Evolutionary conservation across 2,888 invertebrate genomes (phyloP).

Genomic region (Petrolisthes cinctipes): DNA sequence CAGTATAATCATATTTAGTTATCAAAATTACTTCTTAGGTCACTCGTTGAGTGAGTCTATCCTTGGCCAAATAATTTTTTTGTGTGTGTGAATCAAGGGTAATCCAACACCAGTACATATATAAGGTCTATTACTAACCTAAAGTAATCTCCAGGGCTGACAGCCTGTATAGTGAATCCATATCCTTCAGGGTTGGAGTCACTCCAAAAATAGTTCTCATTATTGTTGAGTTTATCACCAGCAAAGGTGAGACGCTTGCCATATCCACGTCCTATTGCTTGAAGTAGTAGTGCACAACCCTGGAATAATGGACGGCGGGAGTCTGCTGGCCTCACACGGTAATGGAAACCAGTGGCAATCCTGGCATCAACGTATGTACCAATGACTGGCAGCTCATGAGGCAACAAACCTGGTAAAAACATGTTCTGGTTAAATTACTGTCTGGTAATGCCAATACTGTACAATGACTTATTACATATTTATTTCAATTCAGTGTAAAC

Average conservation of each 20-base stretch:
- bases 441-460: background rate
- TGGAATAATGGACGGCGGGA: conserved; percentile 77
- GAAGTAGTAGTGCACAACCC: conserved; percentile 76
- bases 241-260: conserved; percentile 81
- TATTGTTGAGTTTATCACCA: conserved; percentile 74
- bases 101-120: too few relatives aligned
- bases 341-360: conserved; percentile 80
- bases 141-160: conserved; percentile 80
- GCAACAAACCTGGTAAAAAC: conserved; percentile 72
- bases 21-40: too few relatives aligned
- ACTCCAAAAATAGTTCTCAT: conserved; percentile 83
- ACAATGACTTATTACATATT: too few relatives aligned
- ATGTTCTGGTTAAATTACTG: background rate
- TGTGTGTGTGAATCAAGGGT: too few relatives aligned
- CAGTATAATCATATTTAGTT: too few relatives aligned
- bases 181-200: conserved; percentile 82
- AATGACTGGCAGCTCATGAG: conserved; percentile 79
- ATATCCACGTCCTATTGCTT: conserved; percentile 81
- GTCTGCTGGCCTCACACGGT: conserved; percentile 79
- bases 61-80: too few relatives aligned
- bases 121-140: conserved; percentile 66
- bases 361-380: conserved; percentile 82
- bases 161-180: conserved; percentile 79
- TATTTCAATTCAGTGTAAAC: background rate
- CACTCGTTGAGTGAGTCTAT: too few relatives aligned